Percentiles rank a stretch among this genome's conserved stretches.
phyloP scores from a whole-genome alignment of 2,113 vertebrate species.

The Microtus ochrogaster region DNA sequence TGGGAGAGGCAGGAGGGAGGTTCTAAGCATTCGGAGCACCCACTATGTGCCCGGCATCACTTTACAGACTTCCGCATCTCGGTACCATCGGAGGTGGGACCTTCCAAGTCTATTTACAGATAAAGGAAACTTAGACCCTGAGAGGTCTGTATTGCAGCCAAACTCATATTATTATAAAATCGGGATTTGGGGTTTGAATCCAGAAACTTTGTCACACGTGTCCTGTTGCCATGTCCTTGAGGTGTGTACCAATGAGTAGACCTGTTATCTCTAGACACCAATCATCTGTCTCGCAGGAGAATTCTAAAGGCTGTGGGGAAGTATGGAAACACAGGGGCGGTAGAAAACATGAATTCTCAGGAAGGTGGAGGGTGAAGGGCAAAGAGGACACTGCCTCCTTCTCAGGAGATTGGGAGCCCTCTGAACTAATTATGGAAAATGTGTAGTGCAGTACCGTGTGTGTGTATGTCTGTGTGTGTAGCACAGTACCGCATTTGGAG shows the following conservation, averaged over 20 bases:
- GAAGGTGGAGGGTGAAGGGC: not conserved
- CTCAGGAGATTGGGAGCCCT: not conserved
- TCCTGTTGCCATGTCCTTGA: not conserved
- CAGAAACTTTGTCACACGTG: not conserved
- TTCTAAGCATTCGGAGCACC: not conserved
- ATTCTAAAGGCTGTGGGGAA: not conserved
- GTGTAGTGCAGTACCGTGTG: no score
- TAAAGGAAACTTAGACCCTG: not conserved
- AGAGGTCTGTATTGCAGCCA: not conserved
- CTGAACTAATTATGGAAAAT: not conserved
- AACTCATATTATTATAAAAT: not conserved
- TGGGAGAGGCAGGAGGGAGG: not conserved
- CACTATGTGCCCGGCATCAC: not conserved
- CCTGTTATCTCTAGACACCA: fast-evolving
- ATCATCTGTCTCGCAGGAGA: not conserved
- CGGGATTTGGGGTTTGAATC: not conserved
- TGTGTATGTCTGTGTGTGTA: no score
- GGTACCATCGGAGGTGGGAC: not conserved
- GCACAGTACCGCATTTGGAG: no score
- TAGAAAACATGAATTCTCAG: not conserved
- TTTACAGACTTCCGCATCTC: not conserved
- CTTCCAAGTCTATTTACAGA: not conserved
- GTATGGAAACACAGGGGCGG: not conserved
- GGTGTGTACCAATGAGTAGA: not conserved
- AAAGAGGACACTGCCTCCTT: not conserved